Conservation (phyloP, 2,888 invertebrate genomes). For the Neria commutata region DNA sequence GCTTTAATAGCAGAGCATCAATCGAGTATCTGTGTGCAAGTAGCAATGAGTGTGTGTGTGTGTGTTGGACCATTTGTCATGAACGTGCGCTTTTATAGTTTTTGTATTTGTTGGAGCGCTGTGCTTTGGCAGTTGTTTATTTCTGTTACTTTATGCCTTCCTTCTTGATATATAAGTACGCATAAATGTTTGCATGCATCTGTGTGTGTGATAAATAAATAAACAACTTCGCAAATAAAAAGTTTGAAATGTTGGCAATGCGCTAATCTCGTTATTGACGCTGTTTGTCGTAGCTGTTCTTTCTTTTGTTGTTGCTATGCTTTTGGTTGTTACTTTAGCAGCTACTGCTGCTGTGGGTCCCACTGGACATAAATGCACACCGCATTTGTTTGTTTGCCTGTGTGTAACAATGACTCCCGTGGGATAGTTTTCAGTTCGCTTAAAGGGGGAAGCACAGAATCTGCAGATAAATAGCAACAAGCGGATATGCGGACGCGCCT, state of each 20-base stretch:
- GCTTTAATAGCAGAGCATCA: conserved; percentile 1
- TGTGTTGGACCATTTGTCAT: not conserved
- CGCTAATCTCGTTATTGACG: not conserved
- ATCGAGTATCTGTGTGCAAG: not conserved
- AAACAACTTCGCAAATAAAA: conserved; percentile 2
- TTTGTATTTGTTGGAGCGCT: not conserved
- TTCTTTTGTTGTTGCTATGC: not conserved
- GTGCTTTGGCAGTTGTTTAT: not conserved
- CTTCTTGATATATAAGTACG: too few species aligned
- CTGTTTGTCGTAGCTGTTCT: not conserved
- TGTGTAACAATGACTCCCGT: conserved; percentile 36
- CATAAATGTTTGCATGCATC: not conserved
- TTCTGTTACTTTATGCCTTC: not conserved
- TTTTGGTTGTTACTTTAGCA: not conserved
- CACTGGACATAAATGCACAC: not conserved
- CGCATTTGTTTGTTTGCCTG: not conserved
- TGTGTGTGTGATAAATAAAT: conserved; percentile 1
- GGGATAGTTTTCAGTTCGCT: too few species aligned
- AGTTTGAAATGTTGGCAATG: not conserved
- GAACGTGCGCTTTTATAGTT: not conserved
- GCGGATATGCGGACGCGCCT: conserved; percentile 25
- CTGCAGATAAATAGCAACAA: conserved; percentile 10
- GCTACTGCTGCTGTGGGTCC: conserved; percentile 1
- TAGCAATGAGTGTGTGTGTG: not conserved
- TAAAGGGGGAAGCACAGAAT: conserved; percentile 14